These are phyloP conservation scores for Agrochola lota DNA, from an alignment of 2,888 invertebrate species.

Conservation along the genomic window DNA sequence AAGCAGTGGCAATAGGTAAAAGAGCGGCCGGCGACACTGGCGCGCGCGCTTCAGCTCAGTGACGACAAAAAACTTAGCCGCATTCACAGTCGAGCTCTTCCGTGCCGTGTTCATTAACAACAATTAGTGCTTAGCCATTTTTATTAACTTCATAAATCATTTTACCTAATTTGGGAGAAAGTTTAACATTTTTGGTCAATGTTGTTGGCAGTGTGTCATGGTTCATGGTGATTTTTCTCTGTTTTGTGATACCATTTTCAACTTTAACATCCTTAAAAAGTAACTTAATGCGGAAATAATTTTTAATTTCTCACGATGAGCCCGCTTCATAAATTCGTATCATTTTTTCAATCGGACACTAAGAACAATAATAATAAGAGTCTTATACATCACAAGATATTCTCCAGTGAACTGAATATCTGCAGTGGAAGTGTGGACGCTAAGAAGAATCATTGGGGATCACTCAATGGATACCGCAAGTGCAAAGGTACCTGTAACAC, in stretches of 20 bases:
- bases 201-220: constrained; percentile 54
- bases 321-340: constrained; percentile 91
- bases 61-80: constrained; percentile 74
- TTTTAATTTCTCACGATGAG: constrained; percentile 83
- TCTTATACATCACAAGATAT: constrained; percentile 87
- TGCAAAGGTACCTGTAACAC: constrained; percentile 79
- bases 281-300: constrained; percentile 25
- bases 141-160: constrained; percentile 51
- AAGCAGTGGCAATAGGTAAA: constrained; percentile 78
- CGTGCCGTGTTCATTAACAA: constrained; percentile 68
- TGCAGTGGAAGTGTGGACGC: constrained; percentile 83
- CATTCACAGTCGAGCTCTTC: constrained; percentile 69
- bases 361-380: constrained; percentile 86
- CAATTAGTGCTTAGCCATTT: constrained; percentile 64
- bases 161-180: constrained; percentile 57
- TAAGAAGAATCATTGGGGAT: constrained; percentile 89
- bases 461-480: constrained; percentile 87
- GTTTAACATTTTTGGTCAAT: constrained; percentile 41
- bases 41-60: constrained; percentile 77
- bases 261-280: constrained; percentile 4
- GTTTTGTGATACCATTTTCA: constrained; percentile 34
- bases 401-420: constrained; percentile 90
- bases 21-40: constrained; percentile 73
- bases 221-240: constrained; percentile 49
- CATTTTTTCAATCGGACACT: constrained; percentile 91